Percentiles rank a stretch among this genome's conserved stretches.
phyloP scores from a whole-genome alignment of 2,113 vertebrate species.

The Genyomyrus donnyi region DNA sequence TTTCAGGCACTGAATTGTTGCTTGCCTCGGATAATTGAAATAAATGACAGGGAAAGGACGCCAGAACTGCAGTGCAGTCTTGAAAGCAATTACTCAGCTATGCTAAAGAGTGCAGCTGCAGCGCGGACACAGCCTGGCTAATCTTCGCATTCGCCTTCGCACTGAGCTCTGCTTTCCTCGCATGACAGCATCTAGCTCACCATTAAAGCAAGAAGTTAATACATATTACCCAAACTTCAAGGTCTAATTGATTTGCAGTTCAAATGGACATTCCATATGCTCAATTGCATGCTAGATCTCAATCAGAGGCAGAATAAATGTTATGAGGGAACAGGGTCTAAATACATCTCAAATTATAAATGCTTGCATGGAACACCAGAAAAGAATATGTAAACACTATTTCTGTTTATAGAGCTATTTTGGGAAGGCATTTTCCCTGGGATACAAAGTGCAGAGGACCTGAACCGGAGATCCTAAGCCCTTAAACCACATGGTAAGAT shows the following conservation, averaged over 20 bases:
- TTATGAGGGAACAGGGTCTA: background rate
- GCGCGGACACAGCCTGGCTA: background rate
- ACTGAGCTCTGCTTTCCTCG: background rate
- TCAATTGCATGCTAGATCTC: background rate
- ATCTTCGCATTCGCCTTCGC: background rate
- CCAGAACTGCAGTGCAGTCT: background rate
- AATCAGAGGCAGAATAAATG: background rate
- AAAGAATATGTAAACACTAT: background rate
- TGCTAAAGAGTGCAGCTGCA: background rate
- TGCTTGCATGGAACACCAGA: background rate
- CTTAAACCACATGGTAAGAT: background rate
- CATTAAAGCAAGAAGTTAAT: background rate
- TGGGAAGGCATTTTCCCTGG: background rate
- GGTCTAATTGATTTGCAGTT: background rate
- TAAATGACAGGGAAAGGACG: background rate
- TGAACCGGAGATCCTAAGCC: background rate
- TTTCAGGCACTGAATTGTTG: background rate
- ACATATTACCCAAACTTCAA: background rate
- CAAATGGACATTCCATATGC: background rate
- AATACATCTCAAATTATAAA: background rate
- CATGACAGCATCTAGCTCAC: background rate
- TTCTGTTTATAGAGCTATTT: conserved; percentile 3
- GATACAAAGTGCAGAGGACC: background rate
- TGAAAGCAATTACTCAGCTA: conserved; percentile 9
- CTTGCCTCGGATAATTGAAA: conserved; percentile 4